phyloP scores from a whole-genome alignment of 2,113 vertebrate genomes.

The Oxyruncus cristatus region DNA sequence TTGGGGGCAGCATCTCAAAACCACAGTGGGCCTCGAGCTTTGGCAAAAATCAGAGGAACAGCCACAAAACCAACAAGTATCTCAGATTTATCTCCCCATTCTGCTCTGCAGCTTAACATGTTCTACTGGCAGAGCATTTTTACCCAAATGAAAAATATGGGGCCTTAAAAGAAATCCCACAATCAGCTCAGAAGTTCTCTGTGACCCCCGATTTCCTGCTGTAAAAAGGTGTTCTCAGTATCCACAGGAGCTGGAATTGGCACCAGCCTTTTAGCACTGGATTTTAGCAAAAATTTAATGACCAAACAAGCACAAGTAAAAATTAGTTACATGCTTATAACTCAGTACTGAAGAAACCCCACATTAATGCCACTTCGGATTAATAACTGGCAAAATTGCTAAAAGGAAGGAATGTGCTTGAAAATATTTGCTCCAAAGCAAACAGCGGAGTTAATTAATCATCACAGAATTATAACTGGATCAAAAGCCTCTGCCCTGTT shows the following conservation, averaged over 20 bases:
- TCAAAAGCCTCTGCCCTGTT: background rate
- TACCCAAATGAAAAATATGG: background rate
- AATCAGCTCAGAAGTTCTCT: background rate
- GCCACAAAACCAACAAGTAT: background rate
- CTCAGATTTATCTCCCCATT: accelerated
- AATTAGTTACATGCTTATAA: background rate
- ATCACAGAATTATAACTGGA: background rate
- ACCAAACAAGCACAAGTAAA: background rate
- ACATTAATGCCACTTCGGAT: background rate
- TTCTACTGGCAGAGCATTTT: background rate
- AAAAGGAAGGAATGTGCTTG: background rate
- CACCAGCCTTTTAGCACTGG: background rate
- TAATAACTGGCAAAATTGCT: background rate
- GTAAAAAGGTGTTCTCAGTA: accelerated
- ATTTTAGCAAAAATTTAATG: background rate
- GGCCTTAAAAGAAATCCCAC: background rate
- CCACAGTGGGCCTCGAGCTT: background rate
- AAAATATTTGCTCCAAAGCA: background rate
- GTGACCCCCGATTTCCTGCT: background rate
- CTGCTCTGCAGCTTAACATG: background rate
- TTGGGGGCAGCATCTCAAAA: background rate
- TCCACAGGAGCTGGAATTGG: background rate
- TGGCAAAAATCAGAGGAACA: background rate
- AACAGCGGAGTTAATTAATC: background rate
- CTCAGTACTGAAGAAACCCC: background rate